phyloP scores from a whole-genome alignment of 2,888 invertebrate genomes.

The Leuctra nigra region DNA sequence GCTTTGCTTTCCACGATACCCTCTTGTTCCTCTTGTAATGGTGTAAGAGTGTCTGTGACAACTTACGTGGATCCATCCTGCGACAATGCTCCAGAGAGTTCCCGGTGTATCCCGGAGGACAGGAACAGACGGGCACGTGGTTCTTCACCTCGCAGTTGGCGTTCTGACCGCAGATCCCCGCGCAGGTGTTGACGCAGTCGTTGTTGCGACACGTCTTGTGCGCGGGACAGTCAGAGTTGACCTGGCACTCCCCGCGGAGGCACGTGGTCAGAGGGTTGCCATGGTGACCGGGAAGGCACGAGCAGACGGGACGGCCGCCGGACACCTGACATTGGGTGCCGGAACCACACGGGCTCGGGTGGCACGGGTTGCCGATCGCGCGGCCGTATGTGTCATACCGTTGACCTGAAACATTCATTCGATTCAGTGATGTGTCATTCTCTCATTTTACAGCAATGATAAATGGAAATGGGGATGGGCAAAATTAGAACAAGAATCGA shows the following conservation, averaged over 20 bases:
- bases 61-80: conserved; percentile 18
- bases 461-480: too few relatives aligned
- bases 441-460: too few relatives aligned
- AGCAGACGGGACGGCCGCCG: conserved; percentile 78
- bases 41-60: too few relatives aligned
- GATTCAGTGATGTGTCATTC: too few relatives aligned
- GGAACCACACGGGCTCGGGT: conserved; percentile 82
- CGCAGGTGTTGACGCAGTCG: conserved; percentile 6
- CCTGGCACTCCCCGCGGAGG: conserved; percentile 56
- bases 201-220: conserved; percentile 15
- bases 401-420: conserved; percentile 2
- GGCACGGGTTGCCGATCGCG: conserved; percentile 62
- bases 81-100: conserved; percentile 15
- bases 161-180: conserved; percentile 5
- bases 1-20: too few relatives aligned
- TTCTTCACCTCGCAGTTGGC: conserved; percentile 16
- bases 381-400: conserved; percentile 8
- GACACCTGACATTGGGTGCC: conserved; percentile 72
- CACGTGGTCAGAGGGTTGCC: conserved; percentile 67
- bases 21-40: too few relatives aligned
- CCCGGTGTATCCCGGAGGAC: conserved; percentile 17
- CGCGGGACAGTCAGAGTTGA: conserved; percentile 5
- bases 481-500: too few relatives aligned
- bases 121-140: conserved; percentile 19
- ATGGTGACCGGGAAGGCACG: conserved; percentile 59